A percentile compares a stretch with the other conserved stretches of the same genome.
phyloP scores from a whole-genome alignment of 1,140 invertebrate species.

The Neuroterus valhalla region DNA sequence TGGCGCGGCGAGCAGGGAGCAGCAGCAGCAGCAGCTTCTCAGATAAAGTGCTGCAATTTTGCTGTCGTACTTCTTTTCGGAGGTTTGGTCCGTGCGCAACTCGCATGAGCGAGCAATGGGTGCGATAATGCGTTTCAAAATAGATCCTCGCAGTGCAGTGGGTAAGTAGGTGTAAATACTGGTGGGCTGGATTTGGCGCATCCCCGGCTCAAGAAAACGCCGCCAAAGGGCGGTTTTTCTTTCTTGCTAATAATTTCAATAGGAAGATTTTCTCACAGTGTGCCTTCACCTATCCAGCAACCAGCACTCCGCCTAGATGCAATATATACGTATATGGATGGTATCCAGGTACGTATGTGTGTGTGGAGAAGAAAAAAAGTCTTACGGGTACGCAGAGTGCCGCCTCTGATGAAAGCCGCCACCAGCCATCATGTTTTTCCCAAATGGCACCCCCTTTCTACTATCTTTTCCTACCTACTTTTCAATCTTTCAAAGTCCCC shows the following conservation, averaged over 20 bases:
- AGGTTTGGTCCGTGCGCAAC: conserved; percentile 2
- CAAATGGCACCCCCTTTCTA: conserved; percentile 51
- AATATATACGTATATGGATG: conserved; percentile 31
- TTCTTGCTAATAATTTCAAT: conserved; percentile 71
- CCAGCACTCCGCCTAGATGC: conserved; percentile 25
- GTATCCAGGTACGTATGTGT: conserved; percentile 40
- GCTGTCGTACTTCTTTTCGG: background rate
- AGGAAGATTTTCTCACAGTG: conserved; percentile 71
- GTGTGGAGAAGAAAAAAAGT: conserved; percentile 53
- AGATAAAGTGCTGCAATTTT: conserved; percentile 19
- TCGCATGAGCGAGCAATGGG: conserved; percentile 42
- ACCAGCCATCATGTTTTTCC: conserved; percentile 65
- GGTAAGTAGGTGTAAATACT: conserved; percentile 70
- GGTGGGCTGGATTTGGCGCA: conserved; percentile 55
- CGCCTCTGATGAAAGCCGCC: conserved; percentile 70
- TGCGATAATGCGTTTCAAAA: conserved; percentile 67
- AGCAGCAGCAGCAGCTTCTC: too few species aligned
- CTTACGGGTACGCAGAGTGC: conserved; percentile 60
- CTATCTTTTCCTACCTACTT: conserved; percentile 11
- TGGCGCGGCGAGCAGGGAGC: too few species aligned
- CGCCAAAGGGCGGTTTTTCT: conserved; percentile 67
- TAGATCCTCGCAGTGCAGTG: conserved; percentile 39
- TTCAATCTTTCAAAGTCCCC: conserved; percentile 11
- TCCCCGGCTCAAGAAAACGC: conserved; percentile 60
- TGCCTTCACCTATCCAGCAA: conserved; percentile 47